These are phyloP conservation scores for Taenioides sp. DNA, from an alignment of 2,797 vertebrate genomes.

Conservation along the genomic window DNA sequence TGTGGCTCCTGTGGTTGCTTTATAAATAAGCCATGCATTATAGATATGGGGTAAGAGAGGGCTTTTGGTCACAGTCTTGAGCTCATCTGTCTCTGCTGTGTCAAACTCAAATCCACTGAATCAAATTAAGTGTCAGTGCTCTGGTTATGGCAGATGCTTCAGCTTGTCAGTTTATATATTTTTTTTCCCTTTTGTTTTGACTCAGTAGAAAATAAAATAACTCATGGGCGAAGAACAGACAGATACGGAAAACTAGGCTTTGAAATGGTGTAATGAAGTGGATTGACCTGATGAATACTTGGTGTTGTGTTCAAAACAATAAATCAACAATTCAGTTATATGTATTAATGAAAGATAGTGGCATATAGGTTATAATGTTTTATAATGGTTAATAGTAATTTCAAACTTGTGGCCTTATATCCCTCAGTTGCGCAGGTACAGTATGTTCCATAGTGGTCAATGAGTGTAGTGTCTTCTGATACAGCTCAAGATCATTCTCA, in stretches of 20 bases:
- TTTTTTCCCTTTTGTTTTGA: not conserved
- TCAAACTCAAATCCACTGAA: conserved; percentile 5
- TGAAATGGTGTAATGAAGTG: too few relatives aligned
- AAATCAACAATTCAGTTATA: too few relatives aligned
- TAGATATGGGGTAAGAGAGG: conserved; percentile 55
- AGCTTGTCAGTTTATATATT: not conserved
- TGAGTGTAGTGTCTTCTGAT: too few relatives aligned
- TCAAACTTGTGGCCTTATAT: too few relatives aligned
- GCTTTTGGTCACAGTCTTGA: conserved; percentile 65
- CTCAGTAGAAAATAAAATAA: not conserved
- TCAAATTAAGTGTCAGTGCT: not conserved
- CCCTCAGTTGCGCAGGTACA: too few relatives aligned
- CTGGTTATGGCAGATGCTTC: not conserved
- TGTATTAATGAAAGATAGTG: too few relatives aligned
- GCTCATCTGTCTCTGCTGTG: conserved; percentile 73
- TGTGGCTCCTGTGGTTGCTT: conserved; percentile 40
- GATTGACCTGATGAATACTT: too few relatives aligned
- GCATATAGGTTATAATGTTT: too few relatives aligned
- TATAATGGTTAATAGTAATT: too few relatives aligned
- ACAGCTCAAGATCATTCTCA: too few relatives aligned
- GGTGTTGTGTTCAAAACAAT: too few relatives aligned
- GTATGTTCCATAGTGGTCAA: too few relatives aligned
- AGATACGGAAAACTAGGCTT: not conserved
- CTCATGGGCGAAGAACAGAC: not conserved
- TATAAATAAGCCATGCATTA: conserved; percentile 71